phyloP scores from a whole-genome alignment of 1,140 invertebrate species.

The Plectrocnemia conspersa region DNA sequence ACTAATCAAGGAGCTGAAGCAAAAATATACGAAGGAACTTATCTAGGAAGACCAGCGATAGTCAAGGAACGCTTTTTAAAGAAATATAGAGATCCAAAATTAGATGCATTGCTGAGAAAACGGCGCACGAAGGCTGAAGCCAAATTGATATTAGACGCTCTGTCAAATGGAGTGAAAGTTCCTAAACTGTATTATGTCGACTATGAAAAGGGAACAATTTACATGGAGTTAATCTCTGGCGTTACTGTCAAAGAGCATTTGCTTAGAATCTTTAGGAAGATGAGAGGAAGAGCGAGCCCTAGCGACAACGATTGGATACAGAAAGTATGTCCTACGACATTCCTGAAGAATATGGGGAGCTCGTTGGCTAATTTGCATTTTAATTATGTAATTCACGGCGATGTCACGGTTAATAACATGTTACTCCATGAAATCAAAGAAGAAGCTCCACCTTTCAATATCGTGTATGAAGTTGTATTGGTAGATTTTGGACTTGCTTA shows the following conservation, averaged over 20 bases:
- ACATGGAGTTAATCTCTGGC: constrained; percentile 81
- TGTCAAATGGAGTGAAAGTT: constrained; percentile 70
- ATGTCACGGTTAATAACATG: constrained; percentile 97
- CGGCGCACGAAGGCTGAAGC: constrained; percentile 88
- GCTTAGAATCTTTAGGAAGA: constrained; percentile 45
- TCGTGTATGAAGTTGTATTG: constrained; percentile 57
- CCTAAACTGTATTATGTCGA: constrained; percentile 82
- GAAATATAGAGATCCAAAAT: constrained; percentile 79
- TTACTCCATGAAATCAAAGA: constrained; percentile 56
- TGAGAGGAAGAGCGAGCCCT: background rate
- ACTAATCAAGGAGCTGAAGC: constrained; percentile 94
- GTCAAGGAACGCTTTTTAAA: constrained; percentile 93
- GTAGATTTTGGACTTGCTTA: constrained; percentile 94
- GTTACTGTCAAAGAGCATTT: constrained; percentile 78
- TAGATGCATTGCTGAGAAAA: constrained; percentile 79
- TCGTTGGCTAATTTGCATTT: constrained; percentile 78
- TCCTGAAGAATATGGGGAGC: constrained; percentile 63
- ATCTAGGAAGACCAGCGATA: constrained; percentile 72
- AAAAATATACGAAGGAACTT: constrained; percentile 71
- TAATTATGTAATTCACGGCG: constrained; percentile 91
- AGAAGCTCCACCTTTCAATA: constrained; percentile 33
- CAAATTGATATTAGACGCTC: constrained; percentile 74
- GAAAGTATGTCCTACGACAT: constrained; percentile 47
- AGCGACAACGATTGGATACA: constrained; percentile 36
- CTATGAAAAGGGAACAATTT: constrained; percentile 66